Evolutionary conservation across 1,140 invertebrate genomes (phyloP).

Genomic region (Spodoptera litura): DNA sequence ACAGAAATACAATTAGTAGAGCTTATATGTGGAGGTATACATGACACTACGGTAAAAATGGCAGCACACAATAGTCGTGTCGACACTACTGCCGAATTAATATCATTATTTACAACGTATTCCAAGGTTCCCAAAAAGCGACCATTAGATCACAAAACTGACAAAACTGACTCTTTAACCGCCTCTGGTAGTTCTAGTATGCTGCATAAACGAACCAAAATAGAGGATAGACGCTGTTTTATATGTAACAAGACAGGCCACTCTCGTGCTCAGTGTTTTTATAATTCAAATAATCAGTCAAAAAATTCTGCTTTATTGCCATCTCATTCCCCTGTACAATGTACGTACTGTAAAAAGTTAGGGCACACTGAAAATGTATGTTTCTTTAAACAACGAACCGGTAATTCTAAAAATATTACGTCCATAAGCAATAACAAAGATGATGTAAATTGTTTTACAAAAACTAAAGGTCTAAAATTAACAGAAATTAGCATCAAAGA

Average conservation of each 20-base stretch:
- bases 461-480: not conserved
- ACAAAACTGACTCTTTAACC: too few species aligned
- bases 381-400: not conserved
- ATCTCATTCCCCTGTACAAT: not conserved
- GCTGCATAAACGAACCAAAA: too few species aligned
- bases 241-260: too few species aligned
- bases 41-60: not conserved
- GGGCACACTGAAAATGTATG: not conserved
- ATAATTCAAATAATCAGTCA: too few species aligned
- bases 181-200: too few species aligned
- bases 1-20: not conserved
- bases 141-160: too few species aligned
- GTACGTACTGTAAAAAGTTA: not conserved
- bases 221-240: too few species aligned
- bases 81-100: not conserved
- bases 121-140: not conserved
- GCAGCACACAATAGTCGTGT: not conserved
- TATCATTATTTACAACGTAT: not conserved
- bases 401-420: not conserved
- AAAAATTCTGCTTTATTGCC: too few species aligned
- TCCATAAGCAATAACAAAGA: not conserved
- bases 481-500: not conserved
- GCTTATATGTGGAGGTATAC: constrained; percentile 17
- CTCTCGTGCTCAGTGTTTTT: too few species aligned
- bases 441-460: not conserved